phyloP scores from a whole-genome alignment of 2,888 invertebrate genomes.

The Agrotis puta region DNA sequence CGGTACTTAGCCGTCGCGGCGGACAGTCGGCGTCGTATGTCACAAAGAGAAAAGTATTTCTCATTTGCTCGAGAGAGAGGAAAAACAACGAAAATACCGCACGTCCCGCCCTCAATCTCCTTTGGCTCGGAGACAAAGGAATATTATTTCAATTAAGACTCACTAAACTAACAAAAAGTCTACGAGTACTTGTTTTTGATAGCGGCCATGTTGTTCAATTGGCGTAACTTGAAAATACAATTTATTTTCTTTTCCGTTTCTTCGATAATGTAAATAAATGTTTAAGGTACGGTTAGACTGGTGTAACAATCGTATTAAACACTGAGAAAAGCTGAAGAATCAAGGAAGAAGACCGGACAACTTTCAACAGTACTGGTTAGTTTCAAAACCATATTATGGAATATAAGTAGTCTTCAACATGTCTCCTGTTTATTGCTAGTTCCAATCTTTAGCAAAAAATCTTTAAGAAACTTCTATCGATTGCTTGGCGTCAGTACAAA shows the following conservation, averaged over 20 bases:
- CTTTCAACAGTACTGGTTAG: too few relatives aligned
- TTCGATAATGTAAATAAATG: conserved; percentile 29
- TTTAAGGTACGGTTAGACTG: conserved; percentile 16
- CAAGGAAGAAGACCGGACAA: too few relatives aligned
- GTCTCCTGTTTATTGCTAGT: too few relatives aligned
- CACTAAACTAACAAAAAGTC: conserved; percentile 74
- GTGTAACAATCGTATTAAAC: too few relatives aligned
- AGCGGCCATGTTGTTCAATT: conserved; percentile 72
- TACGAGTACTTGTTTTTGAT: conserved; percentile 70
- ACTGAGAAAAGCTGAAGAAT: too few relatives aligned
- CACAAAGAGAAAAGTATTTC: conserved; percentile 87
- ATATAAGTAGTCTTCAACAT: too few relatives aligned
- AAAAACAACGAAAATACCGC: conserved; percentile 83
- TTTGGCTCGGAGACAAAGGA: conserved; percentile 83
- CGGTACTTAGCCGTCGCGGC: conserved; percentile 73
- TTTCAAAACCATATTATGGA: too few relatives aligned
- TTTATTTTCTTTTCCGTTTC: conserved; percentile 48
- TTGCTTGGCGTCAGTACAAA: neutral
- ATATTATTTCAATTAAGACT: conserved; percentile 87
- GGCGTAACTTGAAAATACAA: conserved; percentile 60
- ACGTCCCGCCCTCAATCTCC: conserved; percentile 83
- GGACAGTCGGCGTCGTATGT: conserved; percentile 82
- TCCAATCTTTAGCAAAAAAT: too few relatives aligned
- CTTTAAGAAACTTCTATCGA: neutral
- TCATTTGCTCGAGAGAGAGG: conserved; percentile 80